Conservation (phyloP, 2,113 vertebrate species). For the Lophura nycthemera region DNA sequence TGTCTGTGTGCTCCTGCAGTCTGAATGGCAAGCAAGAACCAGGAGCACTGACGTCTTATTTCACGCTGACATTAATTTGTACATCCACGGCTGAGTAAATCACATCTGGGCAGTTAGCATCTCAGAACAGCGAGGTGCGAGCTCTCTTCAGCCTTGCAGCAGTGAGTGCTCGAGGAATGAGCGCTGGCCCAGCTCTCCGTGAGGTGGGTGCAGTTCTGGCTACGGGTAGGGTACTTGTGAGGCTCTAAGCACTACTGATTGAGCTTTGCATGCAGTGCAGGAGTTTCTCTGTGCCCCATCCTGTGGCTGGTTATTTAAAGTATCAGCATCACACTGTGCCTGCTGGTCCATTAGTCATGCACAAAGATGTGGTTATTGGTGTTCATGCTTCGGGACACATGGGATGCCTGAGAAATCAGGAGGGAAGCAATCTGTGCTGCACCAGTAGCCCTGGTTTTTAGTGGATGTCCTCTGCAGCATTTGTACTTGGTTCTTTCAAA, state of each 20-base stretch:
- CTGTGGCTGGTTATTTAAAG: slow-evolving; percentile 24
- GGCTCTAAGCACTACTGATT: slow-evolving; percentile 29
- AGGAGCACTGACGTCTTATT: neutral
- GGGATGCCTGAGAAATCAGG: neutral
- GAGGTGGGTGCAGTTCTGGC: neutral
- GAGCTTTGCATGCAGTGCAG: neutral
- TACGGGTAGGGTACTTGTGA: slow-evolving; percentile 1
- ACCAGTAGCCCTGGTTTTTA: neutral
- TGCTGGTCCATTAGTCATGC: neutral
- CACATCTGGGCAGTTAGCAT: neutral
- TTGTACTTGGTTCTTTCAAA: neutral
- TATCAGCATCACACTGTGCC: neutral
- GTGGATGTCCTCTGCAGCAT: neutral
- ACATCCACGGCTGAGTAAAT: neutral
- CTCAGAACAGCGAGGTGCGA: slow-evolving; percentile 31
- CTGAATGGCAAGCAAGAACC: neutral
- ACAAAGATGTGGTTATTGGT: neutral
- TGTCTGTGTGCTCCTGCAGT: neutral
- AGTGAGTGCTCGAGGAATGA: neutral
- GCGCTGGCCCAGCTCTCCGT: neutral
- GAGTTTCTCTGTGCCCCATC: neutral
- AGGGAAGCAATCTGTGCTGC: neutral
- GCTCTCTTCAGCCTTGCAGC: slow-evolving; percentile 29
- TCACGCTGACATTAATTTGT: slow-evolving; percentile 19
- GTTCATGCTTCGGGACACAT: neutral